Base-by-base conservation (phyloP, 2,888 invertebrate species). In the Clostera curtula region DNA sequence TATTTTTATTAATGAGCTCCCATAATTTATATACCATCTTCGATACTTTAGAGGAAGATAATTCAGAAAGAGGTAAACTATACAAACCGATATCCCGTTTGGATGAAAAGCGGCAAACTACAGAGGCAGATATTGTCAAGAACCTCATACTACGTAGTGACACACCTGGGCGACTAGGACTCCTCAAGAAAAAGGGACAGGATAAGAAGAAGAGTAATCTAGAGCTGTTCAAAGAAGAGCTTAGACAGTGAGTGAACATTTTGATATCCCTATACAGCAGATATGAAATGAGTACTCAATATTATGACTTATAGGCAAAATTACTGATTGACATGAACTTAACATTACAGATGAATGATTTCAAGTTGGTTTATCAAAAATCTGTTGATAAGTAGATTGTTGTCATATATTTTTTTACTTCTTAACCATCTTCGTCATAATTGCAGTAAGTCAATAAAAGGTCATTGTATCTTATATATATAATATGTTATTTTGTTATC, bases 141-240 rank as follows among this genome's bases (percentile, higher is more conserved):
- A 72, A 54, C 13, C 88, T 90, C 1, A 91, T 90, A 52, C 88
- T 88, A 86, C 64, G 76, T 14, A 45, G 58, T 0, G 76, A 77
- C 12, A 59, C 67, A 1, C 45, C 61, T 0, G 43, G 54, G 5
- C 40, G 72, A 1, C 50, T 54, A 2, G n/a, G n/a, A n/a, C 58
- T 67, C 13, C 50, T 66, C 19, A 74, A 72, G 35, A 71, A 65
- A 32, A 71, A 60, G 24, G 59, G 57, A 2, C 50, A 68, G 15
- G 94, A 93, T 43, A 97, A 96, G 66, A 96, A 96, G 69, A 98
- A 98, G 63, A 97, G 96, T 61, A 98, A 99, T 73, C 83, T 99
- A 39, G 99, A 99, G 70, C 82, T 96, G 8, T 99, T 99, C 62
- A 99, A 99, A 71, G 98, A 99, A 68, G 99, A 99, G 76, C 73